phyloP scores from a whole-genome alignment of 1,140 invertebrate species.

The Atopsyche davidsoni region DNA sequence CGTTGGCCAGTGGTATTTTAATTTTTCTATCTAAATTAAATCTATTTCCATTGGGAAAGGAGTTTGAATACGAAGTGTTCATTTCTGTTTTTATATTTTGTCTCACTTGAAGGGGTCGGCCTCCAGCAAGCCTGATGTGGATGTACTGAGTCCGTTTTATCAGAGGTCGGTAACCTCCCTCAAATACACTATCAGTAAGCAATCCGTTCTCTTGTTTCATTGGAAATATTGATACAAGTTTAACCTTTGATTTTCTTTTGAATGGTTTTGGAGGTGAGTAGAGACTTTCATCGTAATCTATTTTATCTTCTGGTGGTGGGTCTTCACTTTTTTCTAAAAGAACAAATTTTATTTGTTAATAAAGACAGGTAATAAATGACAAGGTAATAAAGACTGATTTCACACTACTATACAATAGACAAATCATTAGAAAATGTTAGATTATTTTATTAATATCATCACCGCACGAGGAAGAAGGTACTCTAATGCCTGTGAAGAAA shows the following conservation, averaged over 20 bases:
- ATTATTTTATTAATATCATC: not conserved
- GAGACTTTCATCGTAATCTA: conserved; percentile 12
- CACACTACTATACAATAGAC: not conserved
- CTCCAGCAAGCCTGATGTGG: conserved; percentile 21
- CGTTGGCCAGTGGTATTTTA: conserved; percentile 21
- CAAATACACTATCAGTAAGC: conserved; percentile 18
- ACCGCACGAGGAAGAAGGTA: not conserved
- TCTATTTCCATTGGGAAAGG: conserved; percentile 26
- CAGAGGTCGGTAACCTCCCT: conserved; percentile 2
- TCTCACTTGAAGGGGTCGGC: conserved; percentile 12
- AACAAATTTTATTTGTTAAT: not conserved
- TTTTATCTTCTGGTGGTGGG: conserved; percentile 2
- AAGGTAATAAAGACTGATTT: not conserved
- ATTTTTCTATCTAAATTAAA: conserved; percentile 23
- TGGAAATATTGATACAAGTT: conserved; percentile 17
- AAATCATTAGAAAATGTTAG: not conserved
- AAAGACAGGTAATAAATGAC: conserved; percentile 1
- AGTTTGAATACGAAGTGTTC: conserved; percentile 10
- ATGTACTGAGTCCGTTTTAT: conserved; percentile 8
- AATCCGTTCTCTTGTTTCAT: conserved; percentile 14
- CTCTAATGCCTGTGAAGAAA: not conserved
- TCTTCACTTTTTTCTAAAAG: conserved; percentile 24
- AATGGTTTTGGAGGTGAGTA: conserved; percentile 17
- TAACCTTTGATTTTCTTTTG: conserved; percentile 22
- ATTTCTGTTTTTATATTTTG: conserved; percentile 6